phyloP scores from a whole-genome alignment of 2,113 vertebrate genomes.

The Chascanopsetta lugubris region DNA sequence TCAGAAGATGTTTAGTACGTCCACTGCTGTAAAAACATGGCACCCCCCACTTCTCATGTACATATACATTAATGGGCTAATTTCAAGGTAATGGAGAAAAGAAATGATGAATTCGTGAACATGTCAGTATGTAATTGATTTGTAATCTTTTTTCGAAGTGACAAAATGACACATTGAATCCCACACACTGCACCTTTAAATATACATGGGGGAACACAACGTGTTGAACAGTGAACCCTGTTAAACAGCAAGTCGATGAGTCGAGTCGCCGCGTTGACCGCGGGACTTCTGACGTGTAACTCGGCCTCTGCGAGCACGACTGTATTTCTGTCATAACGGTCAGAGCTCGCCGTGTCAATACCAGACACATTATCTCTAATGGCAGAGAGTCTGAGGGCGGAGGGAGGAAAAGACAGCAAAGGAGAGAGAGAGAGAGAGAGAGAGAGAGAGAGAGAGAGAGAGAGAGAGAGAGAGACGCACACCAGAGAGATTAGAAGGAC shows the following conservation, averaged over 20 bases:
- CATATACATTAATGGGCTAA: too few relatives aligned
- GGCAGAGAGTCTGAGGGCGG: slow-evolving; percentile 62
- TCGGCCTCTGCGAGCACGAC: slow-evolving; percentile 41
- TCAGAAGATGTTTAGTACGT: too few relatives aligned
- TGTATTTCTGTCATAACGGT: slow-evolving; percentile 69
- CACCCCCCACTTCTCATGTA: too few relatives aligned
- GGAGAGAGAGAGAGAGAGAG: slow-evolving; percentile 36
- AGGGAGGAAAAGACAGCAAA: slow-evolving; percentile 49
- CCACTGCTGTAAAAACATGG: too few relatives aligned
- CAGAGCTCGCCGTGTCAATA: slow-evolving; percentile 71
- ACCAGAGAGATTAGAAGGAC: slow-evolving; percentile 44
- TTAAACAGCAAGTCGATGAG: slow-evolving; percentile 62
- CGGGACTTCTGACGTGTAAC: slow-evolving; percentile 48
- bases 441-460: slow-evolving; percentile 41
- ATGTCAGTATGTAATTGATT: too few relatives aligned
- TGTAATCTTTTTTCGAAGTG: too few relatives aligned
- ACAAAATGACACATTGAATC: too few relatives aligned
- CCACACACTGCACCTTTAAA: too few relatives aligned
- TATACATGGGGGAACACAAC: slow-evolving; percentile 16
- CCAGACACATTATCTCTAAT: slow-evolving; percentile 80
- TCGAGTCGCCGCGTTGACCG: slow-evolving; percentile 47
- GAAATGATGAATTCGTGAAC: too few relatives aligned
- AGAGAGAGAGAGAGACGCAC: slow-evolving; percentile 36
- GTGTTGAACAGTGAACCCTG: slow-evolving; percentile 34
- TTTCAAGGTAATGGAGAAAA: too few relatives aligned